Evolutionary conservation across 64 coral and sea anemone genomes (phyloP).

Genomic region (Stichodactyla helianthus): DNA sequence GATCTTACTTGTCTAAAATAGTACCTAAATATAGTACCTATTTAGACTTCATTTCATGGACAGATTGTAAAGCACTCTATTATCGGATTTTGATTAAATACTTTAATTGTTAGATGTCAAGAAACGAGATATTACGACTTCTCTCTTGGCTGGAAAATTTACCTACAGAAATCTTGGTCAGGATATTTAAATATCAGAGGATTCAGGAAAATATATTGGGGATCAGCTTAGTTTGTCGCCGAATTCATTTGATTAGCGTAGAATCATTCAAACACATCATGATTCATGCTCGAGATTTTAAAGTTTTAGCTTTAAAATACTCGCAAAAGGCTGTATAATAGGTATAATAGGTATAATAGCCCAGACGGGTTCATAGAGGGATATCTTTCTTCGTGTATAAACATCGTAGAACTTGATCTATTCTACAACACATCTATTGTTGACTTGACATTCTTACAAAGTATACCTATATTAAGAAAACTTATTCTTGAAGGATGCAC

Average conservation of each 20-base stretch:
- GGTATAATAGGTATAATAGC: slow-evolving; percentile 57
- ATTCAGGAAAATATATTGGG: slow-evolving; percentile 38
- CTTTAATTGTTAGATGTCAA: slow-evolving; percentile 64
- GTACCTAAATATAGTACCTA: too few relatives aligned
- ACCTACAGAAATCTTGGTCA: slow-evolving; percentile 42
- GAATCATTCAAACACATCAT: slow-evolving; percentile 43
- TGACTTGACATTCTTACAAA: slow-evolving; percentile 19
- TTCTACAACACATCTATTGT: slow-evolving; percentile 51
- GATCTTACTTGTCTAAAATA: too few relatives aligned
- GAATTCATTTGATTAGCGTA: slow-evolving; percentile 42
- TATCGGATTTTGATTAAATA: slow-evolving; percentile 50
- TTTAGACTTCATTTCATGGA: background rate
- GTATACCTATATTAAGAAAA: slow-evolving; percentile 38
- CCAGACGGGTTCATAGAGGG: slow-evolving; percentile 38
- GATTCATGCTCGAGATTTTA: slow-evolving; percentile 40
- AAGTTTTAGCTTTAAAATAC: slow-evolving; percentile 41
- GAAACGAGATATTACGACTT: slow-evolving; percentile 37
- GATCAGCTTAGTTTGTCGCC: slow-evolving; percentile 31
- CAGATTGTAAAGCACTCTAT: slow-evolving; percentile 21
- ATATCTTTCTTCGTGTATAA: slow-evolving; percentile 47
- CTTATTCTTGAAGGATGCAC: slow-evolving; percentile 53
- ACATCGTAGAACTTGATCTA: slow-evolving; percentile 43
- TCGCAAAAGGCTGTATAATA: slow-evolving; percentile 45
- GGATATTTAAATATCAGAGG: slow-evolving; percentile 36
- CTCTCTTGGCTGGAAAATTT: slow-evolving; percentile 35